Base-by-base conservation (phyloP, 2,797 vertebrate species). In the Microhierax caerulescens region DNA sequence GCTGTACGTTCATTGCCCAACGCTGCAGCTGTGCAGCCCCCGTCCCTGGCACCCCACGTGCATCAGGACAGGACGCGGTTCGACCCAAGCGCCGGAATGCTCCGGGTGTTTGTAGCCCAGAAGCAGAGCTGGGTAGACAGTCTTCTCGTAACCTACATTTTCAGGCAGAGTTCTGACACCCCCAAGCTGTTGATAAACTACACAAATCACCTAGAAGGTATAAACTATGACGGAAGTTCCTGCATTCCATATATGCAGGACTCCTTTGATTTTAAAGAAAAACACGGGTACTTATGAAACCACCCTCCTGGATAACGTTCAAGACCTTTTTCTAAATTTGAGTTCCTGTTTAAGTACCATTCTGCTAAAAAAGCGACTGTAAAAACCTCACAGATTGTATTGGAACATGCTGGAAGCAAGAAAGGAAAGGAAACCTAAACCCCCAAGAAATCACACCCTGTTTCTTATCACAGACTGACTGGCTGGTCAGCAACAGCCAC, bases 401-500 rank as follows among this genome's bases (percentile, higher is more conserved):
- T 41, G 14, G 37, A 95, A 64, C 18, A 68, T 9, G 34, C 15
- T 39, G 11, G 56, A 82, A 45, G 93, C 7, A 32, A 37, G 56
- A 88, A 95, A 88, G 51, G 4, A 3, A 69, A 74, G 94, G 77
- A 75, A 75, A 47, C 20, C 16, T 24, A 72, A 81, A 85, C 18
- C 50, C 1, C 61, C 13, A 41, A 9, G 81, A 54, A 87, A 80
- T 45, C 53, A 79, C 57, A 67, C 11, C 10, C 34, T 53, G 48
- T 89, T 91, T 75, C 69, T 69, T 90, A 61, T 63, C 65, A 86
- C 19, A 80, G 92, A 92, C 64, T 74, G 85, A 92, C 82, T 94
- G 85, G 21, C 78, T 88, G 91, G 91, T 88, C 82, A 91, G 77
- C 68, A 73, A 30, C 23, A 83, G 88, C 59, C 63, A 91, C 63